Conservation (phyloP, 2,888 invertebrate species). For the Campoletis raptor region DNA sequence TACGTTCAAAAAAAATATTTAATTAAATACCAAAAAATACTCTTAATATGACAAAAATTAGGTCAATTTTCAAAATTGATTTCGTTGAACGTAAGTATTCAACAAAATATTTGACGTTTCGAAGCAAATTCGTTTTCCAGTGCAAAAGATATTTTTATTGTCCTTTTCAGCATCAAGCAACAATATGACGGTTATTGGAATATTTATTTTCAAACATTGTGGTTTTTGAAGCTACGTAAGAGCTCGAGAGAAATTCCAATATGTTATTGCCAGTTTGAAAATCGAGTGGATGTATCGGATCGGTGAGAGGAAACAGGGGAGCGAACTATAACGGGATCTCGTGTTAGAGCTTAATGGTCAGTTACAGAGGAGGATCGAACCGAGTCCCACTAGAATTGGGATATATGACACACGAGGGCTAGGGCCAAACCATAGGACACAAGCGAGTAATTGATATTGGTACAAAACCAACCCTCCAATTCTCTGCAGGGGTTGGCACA, state of each 20-base stretch:
- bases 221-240: too few species aligned
- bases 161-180: neutral
- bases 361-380: constrained; percentile 44
- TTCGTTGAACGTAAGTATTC: too few species aligned
- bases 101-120: too few species aligned
- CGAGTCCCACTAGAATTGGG: constrained; percentile 71
- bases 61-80: too few species aligned
- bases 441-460: constrained; percentile 81
- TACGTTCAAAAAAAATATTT: too few species aligned
- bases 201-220: neutral
- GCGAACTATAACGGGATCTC: constrained; percentile 43
- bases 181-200: neutral
- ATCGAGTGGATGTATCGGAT: constrained; percentile 41
- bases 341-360: constrained; percentile 47
- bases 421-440: constrained; percentile 68
- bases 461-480: constrained; percentile 74
- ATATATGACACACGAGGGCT: constrained; percentile 75
- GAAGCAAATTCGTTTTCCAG: too few species aligned
- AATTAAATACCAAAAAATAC: too few species aligned
- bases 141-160: too few species aligned
- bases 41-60: too few species aligned
- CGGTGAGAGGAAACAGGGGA: neutral
- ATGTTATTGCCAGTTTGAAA: constrained; percentile 51
- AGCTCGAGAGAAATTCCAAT: constrained; percentile 35
- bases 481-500: constrained; percentile 51